Conservation (phyloP, 2,113 vertebrate species). For the Mandrillus leucophaeus region DNA sequence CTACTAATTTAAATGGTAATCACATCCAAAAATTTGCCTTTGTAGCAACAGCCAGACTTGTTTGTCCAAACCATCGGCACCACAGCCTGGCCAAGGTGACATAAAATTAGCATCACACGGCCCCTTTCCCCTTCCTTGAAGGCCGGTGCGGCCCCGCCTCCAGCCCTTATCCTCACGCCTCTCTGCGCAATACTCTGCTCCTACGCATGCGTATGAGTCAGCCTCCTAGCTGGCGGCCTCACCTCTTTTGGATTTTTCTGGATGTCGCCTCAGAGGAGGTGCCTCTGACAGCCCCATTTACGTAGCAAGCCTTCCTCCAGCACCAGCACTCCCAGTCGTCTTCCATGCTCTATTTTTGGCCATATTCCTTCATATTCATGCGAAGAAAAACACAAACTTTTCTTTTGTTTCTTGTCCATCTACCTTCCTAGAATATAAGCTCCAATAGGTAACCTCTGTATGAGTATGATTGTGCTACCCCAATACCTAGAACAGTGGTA, state of each 20-base stretch:
- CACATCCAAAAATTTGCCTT: background rate
- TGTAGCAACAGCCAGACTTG: background rate
- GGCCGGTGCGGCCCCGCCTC: too few species aligned
- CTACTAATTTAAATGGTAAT: background rate
- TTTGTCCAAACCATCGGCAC: background rate
- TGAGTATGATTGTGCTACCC: background rate
- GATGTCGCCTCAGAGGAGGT: accelerated
- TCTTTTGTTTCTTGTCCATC: background rate
- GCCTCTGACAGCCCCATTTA: background rate
- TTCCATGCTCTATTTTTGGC: background rate
- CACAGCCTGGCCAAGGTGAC: background rate
- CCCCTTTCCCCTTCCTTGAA: background rate
- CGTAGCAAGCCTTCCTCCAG: background rate
- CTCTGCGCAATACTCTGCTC: background rate
- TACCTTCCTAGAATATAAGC: background rate
- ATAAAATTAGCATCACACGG: background rate
- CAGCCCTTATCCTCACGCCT: background rate
- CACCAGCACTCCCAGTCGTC: background rate
- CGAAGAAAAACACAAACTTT: background rate
- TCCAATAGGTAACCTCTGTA: background rate
- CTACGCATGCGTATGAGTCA: background rate
- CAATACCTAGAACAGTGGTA: background rate
- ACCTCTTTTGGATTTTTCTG: background rate
- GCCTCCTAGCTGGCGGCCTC: background rate
- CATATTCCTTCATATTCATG: background rate